Evolutionary conservation across 2,888 invertebrate genomes (phyloP).

Genomic region (Conus canariensis): DNA sequence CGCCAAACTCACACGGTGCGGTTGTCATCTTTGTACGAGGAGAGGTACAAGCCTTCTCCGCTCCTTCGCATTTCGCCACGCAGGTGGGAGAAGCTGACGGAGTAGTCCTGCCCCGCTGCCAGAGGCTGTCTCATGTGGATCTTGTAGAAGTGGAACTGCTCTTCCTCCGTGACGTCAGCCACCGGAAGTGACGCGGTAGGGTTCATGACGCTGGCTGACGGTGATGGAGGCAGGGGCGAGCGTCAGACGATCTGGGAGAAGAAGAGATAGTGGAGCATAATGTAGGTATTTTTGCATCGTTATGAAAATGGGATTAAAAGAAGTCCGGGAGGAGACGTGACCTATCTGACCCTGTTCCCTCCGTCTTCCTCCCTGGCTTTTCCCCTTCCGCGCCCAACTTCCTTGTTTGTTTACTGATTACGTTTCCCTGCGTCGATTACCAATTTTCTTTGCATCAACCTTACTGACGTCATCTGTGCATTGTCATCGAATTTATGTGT

Average conservation of each 20-base stretch:
- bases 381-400: no score
- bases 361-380: no score
- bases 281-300: no score
- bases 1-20: neutral
- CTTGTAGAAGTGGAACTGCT: constrained; percentile 71
- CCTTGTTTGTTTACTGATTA: no score
- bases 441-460: no score
- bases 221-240: constrained; percentile 4
- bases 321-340: no score
- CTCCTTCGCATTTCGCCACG: constrained; percentile 84
- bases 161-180: constrained; percentile 75
- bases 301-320: no score
- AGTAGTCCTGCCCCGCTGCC: constrained; percentile 83
- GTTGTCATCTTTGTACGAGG: constrained; percentile 26
- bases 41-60: constrained; percentile 51
- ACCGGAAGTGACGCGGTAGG: constrained; percentile 42
- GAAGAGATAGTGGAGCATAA: neutral
- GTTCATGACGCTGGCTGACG: neutral
- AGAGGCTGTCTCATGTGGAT: constrained; percentile 83
- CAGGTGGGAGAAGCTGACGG: constrained; percentile 85
- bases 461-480: no score
- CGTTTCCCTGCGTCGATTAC: no score
- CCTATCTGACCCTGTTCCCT: no score
- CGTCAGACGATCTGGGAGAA: constrained; percentile 27
- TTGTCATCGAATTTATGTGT: no score